Conservation (phyloP, 2,888 invertebrate genomes). For the Cremastinae sp. region DNA sequence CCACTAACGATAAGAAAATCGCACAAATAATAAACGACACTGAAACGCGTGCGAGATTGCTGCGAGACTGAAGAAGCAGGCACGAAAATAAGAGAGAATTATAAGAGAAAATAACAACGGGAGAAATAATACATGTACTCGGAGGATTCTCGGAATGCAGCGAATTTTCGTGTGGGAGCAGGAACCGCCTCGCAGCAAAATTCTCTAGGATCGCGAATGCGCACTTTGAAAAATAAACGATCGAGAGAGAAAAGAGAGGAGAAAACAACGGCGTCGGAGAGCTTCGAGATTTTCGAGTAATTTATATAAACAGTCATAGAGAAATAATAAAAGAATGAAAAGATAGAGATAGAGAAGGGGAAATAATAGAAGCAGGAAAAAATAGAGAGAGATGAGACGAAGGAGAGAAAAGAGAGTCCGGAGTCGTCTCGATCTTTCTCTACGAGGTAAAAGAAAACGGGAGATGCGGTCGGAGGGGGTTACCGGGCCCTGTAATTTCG, state of each 20-base stretch:
- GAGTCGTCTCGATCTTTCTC: conserved; percentile 39
- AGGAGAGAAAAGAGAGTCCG: not conserved
- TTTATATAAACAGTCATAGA: no score
- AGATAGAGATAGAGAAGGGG: not conserved
- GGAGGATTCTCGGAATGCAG: conserved; percentile 53
- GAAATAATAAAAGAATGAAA: not conserved
- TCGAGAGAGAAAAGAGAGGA: conserved; percentile 12
- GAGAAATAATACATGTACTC: conserved; percentile 52
- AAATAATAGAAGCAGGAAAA: not conserved
- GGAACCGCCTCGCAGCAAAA: conserved; percentile 30
- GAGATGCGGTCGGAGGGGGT: conserved; percentile 61
- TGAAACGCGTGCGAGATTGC: no score
- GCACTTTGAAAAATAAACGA: not conserved
- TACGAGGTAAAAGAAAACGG: conserved; percentile 35
- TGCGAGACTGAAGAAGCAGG: not conserved
- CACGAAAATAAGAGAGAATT: not conserved
- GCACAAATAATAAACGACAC: conserved; percentile 55
- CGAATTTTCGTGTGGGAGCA: conserved; percentile 14
- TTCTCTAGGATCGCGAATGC: conserved; percentile 21
- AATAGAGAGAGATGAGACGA: not conserved
- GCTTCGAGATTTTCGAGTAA: not conserved
- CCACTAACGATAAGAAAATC: conserved; percentile 44
- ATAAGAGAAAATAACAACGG: not conserved
- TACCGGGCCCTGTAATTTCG: conserved; percentile 77
- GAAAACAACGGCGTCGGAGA: not conserved